phyloP scores from a whole-genome alignment of 92 coral and sea anemone species.

The Virgularia gustaviana region DNA sequence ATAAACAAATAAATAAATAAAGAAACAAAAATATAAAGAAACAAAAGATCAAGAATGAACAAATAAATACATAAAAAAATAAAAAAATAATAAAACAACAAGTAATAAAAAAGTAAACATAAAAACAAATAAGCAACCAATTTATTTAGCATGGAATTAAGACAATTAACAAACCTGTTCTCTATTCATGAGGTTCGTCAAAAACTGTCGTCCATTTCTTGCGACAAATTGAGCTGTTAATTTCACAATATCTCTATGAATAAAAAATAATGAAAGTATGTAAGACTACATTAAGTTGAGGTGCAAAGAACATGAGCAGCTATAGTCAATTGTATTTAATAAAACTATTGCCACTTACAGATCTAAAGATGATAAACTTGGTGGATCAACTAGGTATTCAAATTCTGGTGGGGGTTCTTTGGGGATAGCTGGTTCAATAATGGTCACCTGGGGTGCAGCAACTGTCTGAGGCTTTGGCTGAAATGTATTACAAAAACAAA shows the following conservation, averaged over 20 bases:
- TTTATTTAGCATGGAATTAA: too few relatives aligned
- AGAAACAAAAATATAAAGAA: too few relatives aligned
- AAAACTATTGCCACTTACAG: constrained; percentile 58
- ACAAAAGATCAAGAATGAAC: too few relatives aligned
- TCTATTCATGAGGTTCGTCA: constrained; percentile 82
- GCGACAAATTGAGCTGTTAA: constrained; percentile 97
- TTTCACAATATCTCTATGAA: constrained; percentile 72
- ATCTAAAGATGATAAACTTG: constrained; percentile 85
- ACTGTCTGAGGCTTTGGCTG: constrained; percentile 88
- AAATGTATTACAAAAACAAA: background rate
- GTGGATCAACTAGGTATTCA: constrained; percentile 93
- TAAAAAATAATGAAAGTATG: background rate
- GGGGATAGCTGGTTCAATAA: constrained; percentile 73
- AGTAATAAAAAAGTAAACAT: background rate
- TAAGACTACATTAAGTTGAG: background rate
- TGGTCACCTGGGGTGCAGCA: constrained; percentile 67
- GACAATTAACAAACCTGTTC: too few relatives aligned
- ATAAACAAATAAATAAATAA: background rate
- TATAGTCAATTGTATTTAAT: background rate
- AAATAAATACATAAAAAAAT: too few relatives aligned
- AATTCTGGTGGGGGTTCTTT: constrained; percentile 97
- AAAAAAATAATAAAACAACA: too few relatives aligned
- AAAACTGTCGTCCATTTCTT: constrained; percentile 92
- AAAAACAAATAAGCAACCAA: background rate
- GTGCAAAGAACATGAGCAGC: background rate